phyloP scores from a whole-genome alignment of 2,797 vertebrate species.

The Amblyraja radiata region DNA sequence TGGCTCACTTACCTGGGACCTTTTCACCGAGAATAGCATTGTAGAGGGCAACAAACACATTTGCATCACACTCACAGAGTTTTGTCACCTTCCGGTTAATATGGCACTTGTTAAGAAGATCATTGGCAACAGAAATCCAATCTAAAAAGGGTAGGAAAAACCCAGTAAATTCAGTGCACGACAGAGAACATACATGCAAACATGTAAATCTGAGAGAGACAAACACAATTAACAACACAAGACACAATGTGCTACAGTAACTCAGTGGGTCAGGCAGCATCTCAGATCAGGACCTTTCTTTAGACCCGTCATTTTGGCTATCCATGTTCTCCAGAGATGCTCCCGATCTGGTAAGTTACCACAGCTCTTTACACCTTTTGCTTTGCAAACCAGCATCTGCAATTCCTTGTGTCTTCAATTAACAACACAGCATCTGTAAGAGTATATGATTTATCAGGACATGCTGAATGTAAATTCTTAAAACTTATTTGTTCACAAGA shows the following conservation, averaged over 20 bases:
- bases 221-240: neutral
- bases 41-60: slow-evolving; percentile 76
- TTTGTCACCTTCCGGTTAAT: slow-evolving; percentile 63
- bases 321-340: too few species aligned
- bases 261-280: too few species aligned
- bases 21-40: slow-evolving; percentile 81
- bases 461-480: neutral
- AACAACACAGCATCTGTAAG: neutral
- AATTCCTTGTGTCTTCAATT: neutral
- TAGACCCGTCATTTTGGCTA: too few species aligned
- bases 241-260: too few species aligned
- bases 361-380: too few species aligned
- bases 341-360: too few species aligned
- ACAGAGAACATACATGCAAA: neutral
- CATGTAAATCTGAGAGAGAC: neutral
- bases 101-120: slow-evolving; percentile 76
- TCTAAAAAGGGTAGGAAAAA: slow-evolving; percentile 54
- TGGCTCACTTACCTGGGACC: slow-evolving; percentile 74
- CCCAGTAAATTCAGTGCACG: neutral
- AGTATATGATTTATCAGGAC: neutral
- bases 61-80: slow-evolving; percentile 76
- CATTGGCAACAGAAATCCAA: slow-evolving; percentile 79
- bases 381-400: too few species aligned
- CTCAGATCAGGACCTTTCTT: too few species aligned
- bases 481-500: neutral